Evolutionary conservation across 1,140 invertebrate genomes (phyloP).

Genomic region (Penaeus vannamei): DNA sequence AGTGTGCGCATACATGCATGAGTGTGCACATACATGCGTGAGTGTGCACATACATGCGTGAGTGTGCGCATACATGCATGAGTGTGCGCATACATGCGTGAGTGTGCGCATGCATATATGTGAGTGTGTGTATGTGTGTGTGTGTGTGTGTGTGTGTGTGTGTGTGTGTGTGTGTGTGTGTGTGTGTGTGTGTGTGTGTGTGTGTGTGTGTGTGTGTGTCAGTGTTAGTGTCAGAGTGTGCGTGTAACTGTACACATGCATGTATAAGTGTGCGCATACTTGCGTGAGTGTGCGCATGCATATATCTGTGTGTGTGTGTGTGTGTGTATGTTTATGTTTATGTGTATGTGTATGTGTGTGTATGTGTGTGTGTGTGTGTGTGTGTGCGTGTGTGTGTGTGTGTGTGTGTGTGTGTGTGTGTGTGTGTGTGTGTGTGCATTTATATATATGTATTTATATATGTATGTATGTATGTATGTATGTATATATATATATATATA

Average conservation of each 20-base stretch:
- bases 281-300: not conserved
- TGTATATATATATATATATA: not conserved
- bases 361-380: not conserved
- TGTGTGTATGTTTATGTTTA: not conserved
- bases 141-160: not conserved
- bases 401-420: too few species aligned
- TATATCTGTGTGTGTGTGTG: not conserved
- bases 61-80: too few species aligned
- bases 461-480: not conserved
- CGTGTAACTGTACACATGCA: too few species aligned
- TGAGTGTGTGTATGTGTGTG: too few species aligned
- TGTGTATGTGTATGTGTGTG: not conserved
- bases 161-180: not conserved
- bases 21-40: too few species aligned
- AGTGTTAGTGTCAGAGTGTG: not conserved
- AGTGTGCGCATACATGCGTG: too few species aligned
- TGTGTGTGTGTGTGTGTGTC: not conserved
- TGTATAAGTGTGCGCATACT: too few species aligned
- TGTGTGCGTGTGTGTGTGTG: too few species aligned
- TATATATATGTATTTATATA: not conserved
- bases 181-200: not conserved
- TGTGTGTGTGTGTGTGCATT: constrained; percentile 22
- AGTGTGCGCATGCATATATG: too few species aligned
- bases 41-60: too few species aligned
- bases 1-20: too few species aligned